phyloP scores from a whole-genome alignment of 2,113 vertebrate species.

The Pelobates fuscus region DNA sequence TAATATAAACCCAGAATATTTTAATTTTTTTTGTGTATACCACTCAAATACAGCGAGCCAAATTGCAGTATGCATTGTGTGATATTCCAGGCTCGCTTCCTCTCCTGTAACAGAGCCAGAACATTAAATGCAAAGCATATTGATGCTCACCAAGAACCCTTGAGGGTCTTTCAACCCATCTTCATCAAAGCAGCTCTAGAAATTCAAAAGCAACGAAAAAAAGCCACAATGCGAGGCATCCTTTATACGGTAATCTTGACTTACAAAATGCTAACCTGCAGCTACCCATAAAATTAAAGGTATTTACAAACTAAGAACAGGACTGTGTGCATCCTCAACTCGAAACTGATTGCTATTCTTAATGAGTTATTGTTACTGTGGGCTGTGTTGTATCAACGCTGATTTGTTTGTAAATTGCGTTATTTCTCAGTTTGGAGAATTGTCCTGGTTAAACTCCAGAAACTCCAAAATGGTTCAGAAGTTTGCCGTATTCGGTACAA shows the following conservation, averaged over 20 bases:
- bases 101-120: conserved; percentile 77
- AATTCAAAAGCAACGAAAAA: conserved; percentile 56
- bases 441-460: too few relatives aligned
- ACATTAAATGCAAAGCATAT: conserved; percentile 81
- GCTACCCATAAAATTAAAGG: conserved; percentile 2
- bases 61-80: conserved; percentile 69
- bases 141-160: conserved; percentile 73
- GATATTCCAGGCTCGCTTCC: conserved; percentile 64
- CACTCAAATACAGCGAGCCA: conserved; percentile 65
- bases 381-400: conserved; percentile 20
- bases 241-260: conserved; percentile 7
- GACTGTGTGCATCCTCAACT: neutral
- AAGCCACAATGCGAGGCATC: neutral
- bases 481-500: too few relatives aligned
- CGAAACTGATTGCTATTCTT: conserved; percentile 8
- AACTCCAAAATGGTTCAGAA: too few relatives aligned
- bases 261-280: conserved; percentile 13
- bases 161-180: conserved; percentile 74
- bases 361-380: conserved; percentile 14
- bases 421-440: too few relatives aligned
- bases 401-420: too few relatives aligned
- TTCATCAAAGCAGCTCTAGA: conserved; percentile 68
- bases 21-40: conserved; percentile 71
- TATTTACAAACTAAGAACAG: conserved; percentile 8
- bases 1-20: conserved; percentile 74